Evolutionary conservation across 1,140 invertebrate species (phyloP), one percentile per base, ranked within the genome.

Genomic region (Solenopsis invicta): DNA sequence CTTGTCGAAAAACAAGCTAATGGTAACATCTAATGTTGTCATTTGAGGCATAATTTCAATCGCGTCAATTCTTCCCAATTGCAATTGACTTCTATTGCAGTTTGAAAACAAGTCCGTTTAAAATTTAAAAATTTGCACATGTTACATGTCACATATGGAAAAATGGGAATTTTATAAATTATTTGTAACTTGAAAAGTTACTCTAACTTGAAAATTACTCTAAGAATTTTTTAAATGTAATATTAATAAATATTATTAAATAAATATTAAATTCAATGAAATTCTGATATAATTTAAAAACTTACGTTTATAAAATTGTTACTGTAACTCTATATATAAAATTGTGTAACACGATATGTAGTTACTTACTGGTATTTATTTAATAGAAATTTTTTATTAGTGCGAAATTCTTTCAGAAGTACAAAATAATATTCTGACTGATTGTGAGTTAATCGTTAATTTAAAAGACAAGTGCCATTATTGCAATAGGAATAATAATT

Each of bases 371-470:
- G 41, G 29, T 24, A 18, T 45, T 45, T 2, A 29, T 45, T 72
- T 6, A 18, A 50, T 12, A n/a, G 24, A 78, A 41, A 48, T 78
- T 78, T 78, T 59, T 64, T 41, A 37, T 9, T 10, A 37, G 50
- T 2, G 10, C 9, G 56, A 62, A 77, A 64, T 21, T 37, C 78
- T 81, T 81, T 81, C 66, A 71, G n/a, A 81, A 41, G 71, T 66
- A 37, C 10, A 29, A 81, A 81, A 72, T 81, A 45, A 77, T 62
- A 45, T 81, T n/a, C 24, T 50, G 18, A 41, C n/a, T 29, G n/a
- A n/a, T n/a, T n/a, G n/a, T n/a, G 12, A 66, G 24, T n/a, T 80
- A 54, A 16, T 72, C 37, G n/a, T 72, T 81, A 69, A 81, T 69
- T 69, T 54, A 81, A 81, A 1, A 56, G 24, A 21, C 13, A 54